Evolutionary conservation across 2,888 invertebrate genomes (phyloP), one percentile per base, ranked within the genome.

Genomic region (Zonitis immaculata): DNA sequence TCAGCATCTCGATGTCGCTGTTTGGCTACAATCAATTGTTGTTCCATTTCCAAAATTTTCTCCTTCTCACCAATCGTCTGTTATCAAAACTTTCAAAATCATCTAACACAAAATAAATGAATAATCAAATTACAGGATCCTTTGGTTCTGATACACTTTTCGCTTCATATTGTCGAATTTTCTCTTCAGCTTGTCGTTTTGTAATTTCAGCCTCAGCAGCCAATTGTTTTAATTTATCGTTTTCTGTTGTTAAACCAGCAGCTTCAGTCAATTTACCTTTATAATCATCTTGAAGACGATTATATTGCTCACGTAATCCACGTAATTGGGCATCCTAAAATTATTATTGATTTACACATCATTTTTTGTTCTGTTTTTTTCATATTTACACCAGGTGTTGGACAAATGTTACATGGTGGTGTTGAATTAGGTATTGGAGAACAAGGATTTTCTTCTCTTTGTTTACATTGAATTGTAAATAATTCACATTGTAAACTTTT

Each of bases 251-350:
- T 26, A 82, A 66, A 44, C 77, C 74, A 1, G 80, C 78, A 50
- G 87, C 85, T 78, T 88, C 87, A 6, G 81, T 79, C 8, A 87
- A 75, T 77, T 87, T 87, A 1, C 78, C 79, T 62, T 84, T 87
- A 68, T 83, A 87, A 66, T 82, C 84, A 62, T 86, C 85, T 70
- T 86, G 85, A 0, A 85, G 79, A 53, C 82, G 79, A 8, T 77
- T 77, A 52, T 87, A 81, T 65, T 85, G 82, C 55, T 85, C 81
- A 14, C 79, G 77, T 9, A 86, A 69, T 67, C 81, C 82, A 22
- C 79, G 76, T 3, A 84, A 76, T 72, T 85, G 82, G 59, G 75
- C 79, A 59, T 84, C 83, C 1, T 78, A 76, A 0, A 78, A 78
- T 5, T n/a, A n/a, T n/a, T n/a, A n/a, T n/a, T n/a, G n/a, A n/a